Percentiles rank a stretch among this genome's conserved stretches.
Conservation (phyloP, 1,140 invertebrate species). For the Lineus longissimus region DNA sequence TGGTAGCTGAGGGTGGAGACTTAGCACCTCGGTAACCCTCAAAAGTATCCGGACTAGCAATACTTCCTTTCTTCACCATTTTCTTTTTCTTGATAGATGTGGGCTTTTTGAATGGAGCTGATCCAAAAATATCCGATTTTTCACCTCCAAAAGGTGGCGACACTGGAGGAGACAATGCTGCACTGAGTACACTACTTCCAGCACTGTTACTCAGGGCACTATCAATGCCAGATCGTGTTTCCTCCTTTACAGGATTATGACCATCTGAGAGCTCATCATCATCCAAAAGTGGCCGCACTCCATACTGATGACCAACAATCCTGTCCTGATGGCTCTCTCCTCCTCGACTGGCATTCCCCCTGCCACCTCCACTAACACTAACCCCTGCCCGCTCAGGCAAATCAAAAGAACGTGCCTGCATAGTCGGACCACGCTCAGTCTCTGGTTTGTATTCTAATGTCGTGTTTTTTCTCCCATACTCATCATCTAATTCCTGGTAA, state of each 20-base stretch:
- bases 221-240: neutral
- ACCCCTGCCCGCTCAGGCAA: constrained; percentile 62
- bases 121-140: constrained; percentile 31
- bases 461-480: constrained; percentile 43
- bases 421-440: neutral
- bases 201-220: neutral
- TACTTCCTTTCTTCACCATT: neutral
- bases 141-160: neutral
- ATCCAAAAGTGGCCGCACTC: constrained; percentile 70
- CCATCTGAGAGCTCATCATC: constrained; percentile 73
- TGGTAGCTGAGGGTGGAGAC: neutral
- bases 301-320: constrained; percentile 74
- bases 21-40: constrained; percentile 6
- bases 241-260: constrained; percentile 31
- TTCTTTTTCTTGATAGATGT: constrained; percentile 12
- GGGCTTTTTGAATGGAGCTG: constrained; percentile 32
- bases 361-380: constrained; percentile 38
- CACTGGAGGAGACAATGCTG: neutral
- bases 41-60: constrained; percentile 13
- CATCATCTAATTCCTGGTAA: constrained; percentile 51
- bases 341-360: constrained; percentile 12
- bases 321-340: constrained; percentile 41
- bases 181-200: neutral
- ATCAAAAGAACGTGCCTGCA: neutral
- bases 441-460: constrained; percentile 4